Base-by-base conservation (phyloP, 2,888 invertebrate genomes). In the Diarsia mendica region DNA sequence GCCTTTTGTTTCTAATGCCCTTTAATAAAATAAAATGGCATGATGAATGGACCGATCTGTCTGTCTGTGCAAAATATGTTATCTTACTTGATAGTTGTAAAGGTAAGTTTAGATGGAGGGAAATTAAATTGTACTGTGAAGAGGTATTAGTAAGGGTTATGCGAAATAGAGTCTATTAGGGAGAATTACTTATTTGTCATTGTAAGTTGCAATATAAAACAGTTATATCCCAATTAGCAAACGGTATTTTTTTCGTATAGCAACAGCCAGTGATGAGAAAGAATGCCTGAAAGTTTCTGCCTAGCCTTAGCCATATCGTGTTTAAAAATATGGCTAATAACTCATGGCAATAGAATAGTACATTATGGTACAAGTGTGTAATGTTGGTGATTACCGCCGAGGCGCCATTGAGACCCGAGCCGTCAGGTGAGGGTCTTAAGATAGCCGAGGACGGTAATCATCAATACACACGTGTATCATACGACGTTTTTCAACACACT, bases 11-110 rank as follows among this genome's bases (percentile, higher is more conserved):
- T 67, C 48, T 79, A 83, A 83, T 71, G 68, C 60, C 2, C n/a
- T 72, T 67, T 67, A 64, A 79, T 78, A 72, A 65, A 72, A 78
- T 72, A 65, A 63, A 70, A 74, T 64, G 18, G 44, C 28, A 83
- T 85, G 84, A 83, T 70, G 61, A 73, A 83, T 77, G 58, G n/a
- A 58, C 55, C 55, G 46, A 69, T 68, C 61, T 64, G 63, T 85
- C 85, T 61, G 72, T 39, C 39, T 58, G 51, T 51, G 51, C 67
- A 23, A 85, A n/a, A n/a, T n/a, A 68, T 73, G 58, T 82, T 73
- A 71, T 65, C 65, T 65, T 51, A 68, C 69, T 73, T 44, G 8
- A 39, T 44, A 13, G 28, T 51, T 49, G 2, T 82, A 68, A 85
- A 73, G 86, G 66, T 23, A 15, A 15, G 71, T 15, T 11, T 78